Evolutionary conservation across 2,888 invertebrate genomes (phyloP).

Genomic region (Synanthedon vespiformis): DNA sequence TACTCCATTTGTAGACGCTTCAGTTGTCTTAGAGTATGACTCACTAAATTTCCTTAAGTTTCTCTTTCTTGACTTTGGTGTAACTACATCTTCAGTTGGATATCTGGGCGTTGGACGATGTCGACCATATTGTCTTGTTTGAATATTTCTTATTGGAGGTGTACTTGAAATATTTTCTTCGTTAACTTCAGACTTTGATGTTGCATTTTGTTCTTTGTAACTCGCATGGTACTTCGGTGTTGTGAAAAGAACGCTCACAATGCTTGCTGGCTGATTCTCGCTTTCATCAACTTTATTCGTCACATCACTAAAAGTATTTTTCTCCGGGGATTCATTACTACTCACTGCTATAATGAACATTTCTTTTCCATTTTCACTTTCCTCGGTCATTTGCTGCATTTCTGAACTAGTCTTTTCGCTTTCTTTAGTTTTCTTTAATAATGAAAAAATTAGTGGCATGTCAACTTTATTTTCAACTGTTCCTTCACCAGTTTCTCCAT

Average conservation of each 20-base stretch:
- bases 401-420: conserved; percentile 12
- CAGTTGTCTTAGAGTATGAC: conserved; percentile 47
- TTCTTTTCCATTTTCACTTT: conserved; percentile 20
- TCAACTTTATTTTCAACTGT: conserved; percentile 33
- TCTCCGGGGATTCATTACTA: conserved; percentile 49
- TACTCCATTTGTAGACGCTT: conserved; percentile 54
- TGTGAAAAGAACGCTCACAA: conserved; percentile 21
- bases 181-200: conserved; percentile 16
- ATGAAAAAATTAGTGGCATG: conserved; percentile 42
- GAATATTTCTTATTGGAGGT: conserved; percentile 48
- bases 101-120: conserved; percentile 24
- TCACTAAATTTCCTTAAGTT: conserved; percentile 45
- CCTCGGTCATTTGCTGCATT: neutral
- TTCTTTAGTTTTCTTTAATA: conserved; percentile 25
- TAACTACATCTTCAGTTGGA: conserved; percentile 23
- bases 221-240: conserved; percentile 51
- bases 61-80: conserved; percentile 32
- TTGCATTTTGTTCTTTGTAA: conserved; percentile 34
- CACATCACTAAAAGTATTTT: conserved; percentile 29
- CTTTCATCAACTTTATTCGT: conserved; percentile 25
- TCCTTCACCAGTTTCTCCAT: conserved; percentile 19
- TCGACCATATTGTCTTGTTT: conserved; percentile 45
- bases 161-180: conserved; percentile 21
- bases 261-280: conserved; percentile 21
- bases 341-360: conserved; percentile 43